Base-by-base conservation (phyloP, 2,797 vertebrate species). In the Anomalospiza imberbis region DNA sequence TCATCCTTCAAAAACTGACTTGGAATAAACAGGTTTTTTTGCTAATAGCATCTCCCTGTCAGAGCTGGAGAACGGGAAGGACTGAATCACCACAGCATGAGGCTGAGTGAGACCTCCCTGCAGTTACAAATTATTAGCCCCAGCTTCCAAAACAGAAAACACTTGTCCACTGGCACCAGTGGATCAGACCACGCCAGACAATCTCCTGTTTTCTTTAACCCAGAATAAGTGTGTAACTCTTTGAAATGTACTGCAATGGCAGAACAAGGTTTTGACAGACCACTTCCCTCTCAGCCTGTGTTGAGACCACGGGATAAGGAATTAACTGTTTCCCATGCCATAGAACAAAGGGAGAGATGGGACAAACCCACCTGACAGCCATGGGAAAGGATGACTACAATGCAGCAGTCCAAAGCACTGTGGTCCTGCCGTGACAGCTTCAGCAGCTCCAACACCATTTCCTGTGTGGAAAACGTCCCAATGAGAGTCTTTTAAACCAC, bases 341-440 rank as follows among this genome's bases (percentile, higher is more conserved):
- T 10, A 32, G 8, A 79, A 48, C 51, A 14, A 12, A 40, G 29
- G n/a, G n/a, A 29, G 34, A 55, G 36, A 42, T 0, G 12, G 1
- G 2, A 42, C 6, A 0, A 42, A 25, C 97, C 90, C 96, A 99
- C 99, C 98, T 99, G 98, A 42, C 98, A 98, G 47, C 99, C 99
- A 0, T 99, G 99, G 58, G 99, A 99, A 28, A 99, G 98, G 80
- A 99, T 98, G 91, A 99, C 96, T 53, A 99, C 98, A 9, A 99
- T 95, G 26, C 99, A 99, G 97, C 99, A 99, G 97, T 99, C 99
- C 89, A 97, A 97, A 3, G 95, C 44, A 0, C 97, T 93, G 93
- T 99, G 99, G 94, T 99, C 98, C 73, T 9, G 95, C 92, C 21
- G 96, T 0, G 98, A 98, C 96, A 99, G 96, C 34, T 81, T 61